Conservation (phyloP, 2,113 vertebrate species). For the Malurus elegans region DNA sequence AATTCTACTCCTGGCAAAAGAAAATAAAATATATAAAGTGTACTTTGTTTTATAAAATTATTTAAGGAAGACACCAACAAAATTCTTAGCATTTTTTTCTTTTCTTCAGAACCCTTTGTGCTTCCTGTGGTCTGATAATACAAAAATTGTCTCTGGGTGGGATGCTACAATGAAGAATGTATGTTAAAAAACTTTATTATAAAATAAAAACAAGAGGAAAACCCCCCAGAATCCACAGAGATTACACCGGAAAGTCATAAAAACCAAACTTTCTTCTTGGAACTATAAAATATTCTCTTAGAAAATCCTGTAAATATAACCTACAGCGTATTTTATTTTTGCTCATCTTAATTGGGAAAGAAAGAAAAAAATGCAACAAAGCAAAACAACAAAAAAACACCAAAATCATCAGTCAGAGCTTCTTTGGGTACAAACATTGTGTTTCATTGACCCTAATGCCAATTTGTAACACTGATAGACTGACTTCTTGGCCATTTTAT, state of each 20-base stretch:
- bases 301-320: background rate
- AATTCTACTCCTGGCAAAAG: background rate
- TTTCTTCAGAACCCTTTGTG: background rate
- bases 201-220: background rate
- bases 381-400: background rate
- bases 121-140: background rate
- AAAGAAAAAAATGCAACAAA: rapidly evolving
- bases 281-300: background rate
- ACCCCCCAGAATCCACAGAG: background rate
- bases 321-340: background rate
- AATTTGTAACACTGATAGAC: background rate
- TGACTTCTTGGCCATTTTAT: background rate
- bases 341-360: background rate
- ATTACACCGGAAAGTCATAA: background rate
- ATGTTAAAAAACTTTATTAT: background rate
- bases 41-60: background rate
- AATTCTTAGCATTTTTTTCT: background rate
- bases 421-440: background rate
- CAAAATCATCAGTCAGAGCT: background rate
- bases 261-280: background rate
- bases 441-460: background rate
- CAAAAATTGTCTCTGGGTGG: background rate
- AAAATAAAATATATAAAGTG: background rate
- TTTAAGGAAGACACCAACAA: background rate
- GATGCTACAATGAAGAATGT: background rate